phyloP scores from a whole-genome alignment of 2,888 invertebrate genomes.

The Calephelis perditalis region DNA sequence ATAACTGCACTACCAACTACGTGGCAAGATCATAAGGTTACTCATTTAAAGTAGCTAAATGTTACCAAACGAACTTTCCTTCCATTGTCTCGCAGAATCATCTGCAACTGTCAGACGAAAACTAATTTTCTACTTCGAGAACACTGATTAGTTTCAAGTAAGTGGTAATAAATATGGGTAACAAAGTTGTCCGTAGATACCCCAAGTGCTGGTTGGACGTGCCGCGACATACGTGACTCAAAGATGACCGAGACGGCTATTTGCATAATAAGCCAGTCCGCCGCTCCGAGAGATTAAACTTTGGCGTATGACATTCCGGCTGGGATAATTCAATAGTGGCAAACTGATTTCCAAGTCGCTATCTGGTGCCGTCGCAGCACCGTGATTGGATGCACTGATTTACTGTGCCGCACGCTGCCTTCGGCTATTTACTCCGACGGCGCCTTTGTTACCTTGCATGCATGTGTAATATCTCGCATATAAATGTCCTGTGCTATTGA shows the following conservation, averaged over 20 bases:
- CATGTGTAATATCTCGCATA: constrained; percentile 33
- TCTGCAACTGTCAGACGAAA: background rate
- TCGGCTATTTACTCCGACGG: constrained; percentile 44
- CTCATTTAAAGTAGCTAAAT: background rate
- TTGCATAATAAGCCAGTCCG: constrained; percentile 72
- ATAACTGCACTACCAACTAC: too few species aligned
- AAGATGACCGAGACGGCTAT: constrained; percentile 63
- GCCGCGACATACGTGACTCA: constrained; percentile 55
- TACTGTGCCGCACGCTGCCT: constrained; percentile 38
- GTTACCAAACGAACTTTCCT: background rate
- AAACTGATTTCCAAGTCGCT: constrained; percentile 67
- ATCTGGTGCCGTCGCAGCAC: constrained; percentile 29
- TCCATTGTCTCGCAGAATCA: too few species aligned
- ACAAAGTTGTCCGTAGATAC: constrained; percentile 28
- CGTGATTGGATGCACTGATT: constrained; percentile 63
- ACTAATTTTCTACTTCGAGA: background rate
- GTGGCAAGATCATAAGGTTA: too few species aligned
- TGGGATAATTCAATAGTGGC: constrained; percentile 75
- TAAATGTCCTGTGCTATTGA: background rate
- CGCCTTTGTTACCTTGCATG: constrained; percentile 43
- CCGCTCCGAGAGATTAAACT: constrained; percentile 72
- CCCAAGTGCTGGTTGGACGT: constrained; percentile 32
- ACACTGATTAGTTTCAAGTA: constrained; percentile 18
- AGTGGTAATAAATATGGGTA: constrained; percentile 26
- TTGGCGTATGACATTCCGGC: constrained; percentile 68